Evolutionary conservation across 2,888 invertebrate species (phyloP), one percentile per base, ranked within the genome.

Genomic region (Apodemia duryi): DNA sequence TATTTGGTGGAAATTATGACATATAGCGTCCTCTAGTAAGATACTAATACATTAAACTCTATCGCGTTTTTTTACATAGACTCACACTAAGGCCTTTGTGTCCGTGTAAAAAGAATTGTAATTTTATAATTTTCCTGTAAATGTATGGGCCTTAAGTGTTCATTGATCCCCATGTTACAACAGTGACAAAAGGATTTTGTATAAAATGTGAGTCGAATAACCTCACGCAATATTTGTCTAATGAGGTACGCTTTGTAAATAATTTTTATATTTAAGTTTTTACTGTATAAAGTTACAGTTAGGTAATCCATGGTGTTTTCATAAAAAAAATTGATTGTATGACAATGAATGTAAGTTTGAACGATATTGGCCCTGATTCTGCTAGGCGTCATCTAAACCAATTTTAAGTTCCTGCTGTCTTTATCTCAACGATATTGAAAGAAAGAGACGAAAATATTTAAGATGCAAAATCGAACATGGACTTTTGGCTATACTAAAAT

Each of bases 201-300:
- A 71, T 72, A 72, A 72, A 68, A 75, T 75, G 82, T 82, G 79
- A 80, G 80, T 76, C 77, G 77, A 80, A 78, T 73, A 71, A 77
- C 78, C 80, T 78, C 79, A 77, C 72, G 79, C 83, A 80, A 83
- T 83, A 82, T 75, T 54, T 74, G 74, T 71, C 67, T 71, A 74
- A 74, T 78, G 81, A 80, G 83, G 83, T 85, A 65, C 76, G 85
- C 84, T 85, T 82, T 91, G 91, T 91, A 91, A 88, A 91, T 91
- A 89, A 83, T 83, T 77, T 76, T 71, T 84, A 84, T 80, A 73
- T 81, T 86, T 90, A 89, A 88, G 89, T 87, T 86, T 86, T 78
- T 88, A 86, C 74, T 87, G 84, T 88, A 88, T 80, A 79, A 83
- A 46, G 46, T 46, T 86, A 83, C 81, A 70, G 77, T 84, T 85